Base-by-base conservation (phyloP, 2,113 vertebrate genomes). In the Channa argus region DNA sequence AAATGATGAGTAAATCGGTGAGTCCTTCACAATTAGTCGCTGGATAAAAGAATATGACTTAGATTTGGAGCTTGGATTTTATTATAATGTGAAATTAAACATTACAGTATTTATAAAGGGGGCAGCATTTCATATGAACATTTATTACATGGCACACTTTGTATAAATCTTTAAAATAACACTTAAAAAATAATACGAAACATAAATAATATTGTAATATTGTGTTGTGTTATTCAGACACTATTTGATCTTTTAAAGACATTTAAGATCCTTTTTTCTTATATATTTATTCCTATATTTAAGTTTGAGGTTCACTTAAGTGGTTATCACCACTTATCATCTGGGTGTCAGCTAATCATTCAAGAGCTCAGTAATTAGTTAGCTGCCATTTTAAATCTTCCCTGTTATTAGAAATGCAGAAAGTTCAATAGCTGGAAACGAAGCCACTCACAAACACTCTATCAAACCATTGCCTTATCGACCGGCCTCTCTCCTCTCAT, bases 311-410 rank as follows among this genome's bases (percentile, higher is more conserved):
- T 53, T 45, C 13, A 14, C 4, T 47, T 5, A 6, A 2, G 45
- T 56, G 56, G 2, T 79, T 60, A 51, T 79, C 44, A 33, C 50
- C 43, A n/a, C n/a, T n/a, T n/a, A n/a, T n/a, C n/a, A 5, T 24
- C 0, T n/a, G 59, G 9, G 45, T 38, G 77, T 84, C 76, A 64
- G 64, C 52, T 74, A 53, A 73, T 73, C 64, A 47, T 66, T 82
- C 54, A 59, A 73, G 67, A 62, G 77, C 64, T 69, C 68, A 37
- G 67, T 81, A 82, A 77, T 90, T 88, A 89, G 77, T 72, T 58
- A 55, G 66, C 82, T 86, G 80, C 80, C 73, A 54, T 86, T 90
- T 80, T 89, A 89, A 87, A 89, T 90, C 89, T 83, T 70, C 65
- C 33, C 50, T 2, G 83, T 87, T 86, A 88, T 89, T 90, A 91